A percentile compares a stretch with the other conserved stretches of the same genome.
Evolutionary conservation across 2,888 invertebrate genomes (phyloP).

Genomic region (Acanthosepion pharaonis): DNA sequence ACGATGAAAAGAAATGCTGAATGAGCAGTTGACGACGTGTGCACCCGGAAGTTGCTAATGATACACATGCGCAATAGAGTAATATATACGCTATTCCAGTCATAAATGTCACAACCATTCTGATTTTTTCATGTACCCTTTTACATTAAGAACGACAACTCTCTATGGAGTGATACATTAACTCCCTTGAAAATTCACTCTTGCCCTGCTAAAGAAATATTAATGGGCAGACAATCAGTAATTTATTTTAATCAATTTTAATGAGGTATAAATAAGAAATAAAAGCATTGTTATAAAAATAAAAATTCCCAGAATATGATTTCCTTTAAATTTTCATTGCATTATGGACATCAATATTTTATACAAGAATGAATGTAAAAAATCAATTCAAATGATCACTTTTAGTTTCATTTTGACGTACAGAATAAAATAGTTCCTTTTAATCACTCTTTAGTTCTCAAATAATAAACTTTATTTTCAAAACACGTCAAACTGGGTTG

Average conservation of each 20-base stretch:
- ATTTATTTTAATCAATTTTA: background rate
- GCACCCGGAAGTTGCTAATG: background rate
- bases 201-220: background rate
- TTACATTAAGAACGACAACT: background rate
- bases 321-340: background rate
- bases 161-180: background rate
- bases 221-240: background rate
- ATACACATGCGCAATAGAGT: background rate
- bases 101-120: background rate
- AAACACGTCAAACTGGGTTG: background rate
- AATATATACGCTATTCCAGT: background rate
- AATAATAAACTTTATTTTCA: background rate
- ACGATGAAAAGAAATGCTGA: background rate
- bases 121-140: background rate
- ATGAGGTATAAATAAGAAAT: background rate
- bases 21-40: background rate
- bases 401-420: background rate
- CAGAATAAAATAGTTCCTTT: background rate
- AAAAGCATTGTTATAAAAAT: background rate
- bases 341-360: background rate
- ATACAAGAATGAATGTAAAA: background rate
- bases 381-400: background rate
- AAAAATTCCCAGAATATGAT: background rate
- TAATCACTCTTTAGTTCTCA: background rate
- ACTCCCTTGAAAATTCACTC: background rate